phyloP scores from a whole-genome alignment of 2,888 invertebrate genomes.

The Tenodera sinensis region DNA sequence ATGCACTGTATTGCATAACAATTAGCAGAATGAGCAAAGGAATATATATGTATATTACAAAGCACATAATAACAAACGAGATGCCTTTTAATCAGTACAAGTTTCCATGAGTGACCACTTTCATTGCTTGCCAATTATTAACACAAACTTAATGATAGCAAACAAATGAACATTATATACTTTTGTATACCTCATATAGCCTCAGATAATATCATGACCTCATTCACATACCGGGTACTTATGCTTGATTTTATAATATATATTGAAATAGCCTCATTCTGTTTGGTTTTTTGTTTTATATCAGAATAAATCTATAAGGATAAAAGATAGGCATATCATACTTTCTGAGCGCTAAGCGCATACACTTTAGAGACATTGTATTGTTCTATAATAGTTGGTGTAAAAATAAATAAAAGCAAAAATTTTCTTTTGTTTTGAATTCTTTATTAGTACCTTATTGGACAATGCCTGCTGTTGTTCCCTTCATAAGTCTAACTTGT shows the following conservation, averaged over 20 bases:
- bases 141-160: background rate
- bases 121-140: constrained; percentile 7
- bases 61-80: constrained; percentile 13
- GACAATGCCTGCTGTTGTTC: background rate
- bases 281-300: constrained; percentile 19
- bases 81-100: constrained; percentile 26
- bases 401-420: constrained; percentile 26
- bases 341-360: constrained; percentile 27
- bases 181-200: constrained; percentile 27
- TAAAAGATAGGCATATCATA: constrained; percentile 26
- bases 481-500: background rate
- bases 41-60: background rate
- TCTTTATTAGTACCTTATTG: background rate
- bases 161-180: constrained; percentile 6
- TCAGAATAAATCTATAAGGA: constrained; percentile 22
- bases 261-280: constrained; percentile 17
- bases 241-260: constrained; percentile 11
- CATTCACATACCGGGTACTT: constrained; percentile 24
- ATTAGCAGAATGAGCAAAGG: background rate
- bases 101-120: constrained; percentile 22
- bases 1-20: background rate
- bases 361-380: constrained; percentile 24
- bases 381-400: constrained; percentile 27
- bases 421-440: background rate
- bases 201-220: constrained; percentile 20